Evolutionary conservation across 2,888 invertebrate species (phyloP), one percentile per base, ranked within the genome.

Genomic region (Xestia sexstrigata): DNA sequence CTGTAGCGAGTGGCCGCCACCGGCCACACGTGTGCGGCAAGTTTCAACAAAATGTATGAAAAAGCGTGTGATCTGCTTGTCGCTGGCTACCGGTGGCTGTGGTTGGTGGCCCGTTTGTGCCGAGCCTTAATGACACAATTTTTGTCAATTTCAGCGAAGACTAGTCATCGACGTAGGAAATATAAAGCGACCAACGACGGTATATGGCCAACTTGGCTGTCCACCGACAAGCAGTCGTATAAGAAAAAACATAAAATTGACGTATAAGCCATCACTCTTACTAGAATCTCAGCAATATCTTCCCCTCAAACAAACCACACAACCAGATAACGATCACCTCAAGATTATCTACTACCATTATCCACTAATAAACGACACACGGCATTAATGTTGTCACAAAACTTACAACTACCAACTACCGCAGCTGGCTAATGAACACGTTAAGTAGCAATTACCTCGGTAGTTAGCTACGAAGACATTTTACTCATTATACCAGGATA

Each of bases 401-500:
- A 85, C 75, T 65, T 47, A 60, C 20, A 76, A 76, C 67, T 62
- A 72, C 30, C 26, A n/a, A 17, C 39, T 26, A 73, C 67, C 67
- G 62, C 84, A 76, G 67, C 70, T 76, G 74, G 78, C 70, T 78
- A 75, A 81, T 63, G 70, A 80, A 84, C 87, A 63, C 26, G 74
- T 58, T 76, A 78, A 84, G 82, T 75, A 70, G 55, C 60, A 62
- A 75, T 86, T 77, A 77, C 20, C 75, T 73, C 42, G 35, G 79
- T 55, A 84, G 66, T 58, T 67, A 67, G 66, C 70, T 66, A 58
- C 30, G 47, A 66, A 82, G 70, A 81, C 70, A 73, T 81, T 81
- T 78, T 63, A 70, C 77, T 76, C 74, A 79, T 3, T 74, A 79
- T 78, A 78, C 74, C 62, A 85, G 85, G 85, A 55, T 68, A 83